phyloP scores from a whole-genome alignment of 2,797 vertebrate genomes.

The Sarcoramphus papa region DNA sequence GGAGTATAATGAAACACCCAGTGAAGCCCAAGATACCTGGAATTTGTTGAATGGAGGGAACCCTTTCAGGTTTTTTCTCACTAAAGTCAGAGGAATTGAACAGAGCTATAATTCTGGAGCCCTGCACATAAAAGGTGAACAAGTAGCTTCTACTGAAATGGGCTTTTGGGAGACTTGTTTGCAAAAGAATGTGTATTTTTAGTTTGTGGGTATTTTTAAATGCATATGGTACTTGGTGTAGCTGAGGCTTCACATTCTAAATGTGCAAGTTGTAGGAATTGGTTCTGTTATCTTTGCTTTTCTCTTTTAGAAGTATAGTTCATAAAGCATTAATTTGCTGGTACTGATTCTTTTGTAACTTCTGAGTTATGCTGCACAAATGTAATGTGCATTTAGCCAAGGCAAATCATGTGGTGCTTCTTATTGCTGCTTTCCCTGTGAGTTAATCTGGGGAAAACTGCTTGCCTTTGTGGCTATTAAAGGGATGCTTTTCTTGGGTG shows the following conservation, averaged over 20 bases:
- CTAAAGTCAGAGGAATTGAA: constrained; percentile 90
- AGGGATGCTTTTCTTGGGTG: neutral
- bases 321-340: neutral
- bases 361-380: neutral
- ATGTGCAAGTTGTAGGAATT: neutral
- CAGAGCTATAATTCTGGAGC: constrained; percentile 86
- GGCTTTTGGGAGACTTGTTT: neutral
- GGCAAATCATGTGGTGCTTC: neutral
- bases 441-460: neutral
- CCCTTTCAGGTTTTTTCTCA: constrained; percentile 90
- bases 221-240: neutral
- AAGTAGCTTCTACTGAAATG: neutral
- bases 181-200: neutral
- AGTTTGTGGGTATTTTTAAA: neutral
- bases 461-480: neutral
- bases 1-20: constrained; percentile 24
- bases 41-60: constrained; percentile 77
- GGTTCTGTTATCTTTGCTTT: neutral
- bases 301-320: neutral
- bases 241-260: neutral
- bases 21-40: constrained; percentile 83
- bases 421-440: neutral
- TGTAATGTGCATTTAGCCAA: neutral
- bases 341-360: neutral
- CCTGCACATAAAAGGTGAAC: constrained; percentile 90